Percentiles rank a stretch among this genome's conserved stretches.
These are phyloP conservation scores for Megaceryle torquata DNA, from an alignment of 2,113 vertebrate genomes.

Conservation along the genomic window DNA sequence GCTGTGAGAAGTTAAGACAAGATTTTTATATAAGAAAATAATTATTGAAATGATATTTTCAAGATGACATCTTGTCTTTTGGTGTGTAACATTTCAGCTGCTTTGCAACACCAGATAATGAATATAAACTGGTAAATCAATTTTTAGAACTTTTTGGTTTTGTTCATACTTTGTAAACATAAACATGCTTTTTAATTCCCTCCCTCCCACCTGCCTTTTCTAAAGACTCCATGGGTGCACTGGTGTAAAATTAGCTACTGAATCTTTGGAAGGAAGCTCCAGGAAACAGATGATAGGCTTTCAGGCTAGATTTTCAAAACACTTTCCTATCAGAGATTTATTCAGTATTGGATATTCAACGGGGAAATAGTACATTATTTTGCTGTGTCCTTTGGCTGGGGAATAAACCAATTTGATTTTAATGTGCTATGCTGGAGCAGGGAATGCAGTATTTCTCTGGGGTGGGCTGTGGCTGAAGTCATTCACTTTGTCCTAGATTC, in stretches of 20 bases:
- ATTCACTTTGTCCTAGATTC: slow-evolving; percentile 28
- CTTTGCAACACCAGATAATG: not conserved
- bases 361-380: slow-evolving; percentile 58
- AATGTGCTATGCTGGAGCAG: not conserved
- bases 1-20: not conserved
- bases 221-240: not conserved
- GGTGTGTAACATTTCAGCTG: not conserved
- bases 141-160: not conserved
- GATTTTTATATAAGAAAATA: not conserved
- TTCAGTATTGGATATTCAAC: slow-evolving; percentile 47
- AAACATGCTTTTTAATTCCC: not conserved
- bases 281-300: slow-evolving; percentile 58
- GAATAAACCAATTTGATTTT: slow-evolving; percentile 35
- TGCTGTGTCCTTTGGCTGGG: slow-evolving; percentile 45
- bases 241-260: slow-evolving; percentile 34
- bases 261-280: slow-evolving; percentile 37
- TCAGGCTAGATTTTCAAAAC: slow-evolving; percentile 50
- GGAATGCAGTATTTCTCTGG: slow-evolving; percentile 10
- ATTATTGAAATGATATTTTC: not conserved
- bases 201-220: not conserved
- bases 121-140: not conserved
- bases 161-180: not conserved
- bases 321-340: slow-evolving; percentile 50
- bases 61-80: not conserved
- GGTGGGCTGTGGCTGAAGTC: slow-evolving; percentile 6